phyloP scores from a whole-genome alignment of 2,888 invertebrate species.

The Andrena chrysosceles region DNA sequence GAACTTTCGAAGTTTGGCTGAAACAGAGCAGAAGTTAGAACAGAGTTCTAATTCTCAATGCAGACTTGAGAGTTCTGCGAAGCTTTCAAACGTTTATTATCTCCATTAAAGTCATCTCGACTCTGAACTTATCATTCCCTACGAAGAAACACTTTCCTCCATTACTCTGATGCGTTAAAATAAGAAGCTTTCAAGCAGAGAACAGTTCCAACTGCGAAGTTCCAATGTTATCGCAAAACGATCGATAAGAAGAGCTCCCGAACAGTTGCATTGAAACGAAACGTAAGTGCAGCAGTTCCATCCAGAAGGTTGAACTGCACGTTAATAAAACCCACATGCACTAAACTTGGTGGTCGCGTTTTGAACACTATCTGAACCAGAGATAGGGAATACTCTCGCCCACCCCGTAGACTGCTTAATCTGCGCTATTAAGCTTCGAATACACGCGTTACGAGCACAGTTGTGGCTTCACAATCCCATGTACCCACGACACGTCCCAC shows the following conservation, averaged over 20 bases:
- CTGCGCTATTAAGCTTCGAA: slow-evolving; percentile 28
- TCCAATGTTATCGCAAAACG: background rate
- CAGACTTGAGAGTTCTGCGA: no score
- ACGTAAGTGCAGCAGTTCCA: background rate
- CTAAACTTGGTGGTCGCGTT: background rate
- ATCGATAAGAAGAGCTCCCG: background rate
- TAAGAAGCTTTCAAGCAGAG: background rate
- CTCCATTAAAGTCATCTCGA: no score
- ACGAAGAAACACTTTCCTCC: background rate
- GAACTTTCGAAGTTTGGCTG: no score
- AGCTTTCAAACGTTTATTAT: no score
- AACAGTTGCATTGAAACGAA: background rate
- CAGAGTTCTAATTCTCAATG: no score
- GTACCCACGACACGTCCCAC: background rate
- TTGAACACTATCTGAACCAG: background rate
- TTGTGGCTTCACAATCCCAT: slow-evolving; percentile 25
- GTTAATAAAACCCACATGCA: background rate
- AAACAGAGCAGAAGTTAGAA: no score
- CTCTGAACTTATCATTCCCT: background rate
- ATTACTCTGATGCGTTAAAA: background rate
- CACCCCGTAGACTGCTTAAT: slow-evolving; percentile 10
- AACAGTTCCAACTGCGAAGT: background rate
- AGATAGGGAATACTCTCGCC: background rate
- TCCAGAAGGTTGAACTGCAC: background rate
- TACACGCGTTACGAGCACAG: slow-evolving; percentile 17